Evolutionary conservation across 2,113 vertebrate genomes (phyloP), one percentile per base, ranked within the genome.

Genomic region (Perognathus longimembris): DNA sequence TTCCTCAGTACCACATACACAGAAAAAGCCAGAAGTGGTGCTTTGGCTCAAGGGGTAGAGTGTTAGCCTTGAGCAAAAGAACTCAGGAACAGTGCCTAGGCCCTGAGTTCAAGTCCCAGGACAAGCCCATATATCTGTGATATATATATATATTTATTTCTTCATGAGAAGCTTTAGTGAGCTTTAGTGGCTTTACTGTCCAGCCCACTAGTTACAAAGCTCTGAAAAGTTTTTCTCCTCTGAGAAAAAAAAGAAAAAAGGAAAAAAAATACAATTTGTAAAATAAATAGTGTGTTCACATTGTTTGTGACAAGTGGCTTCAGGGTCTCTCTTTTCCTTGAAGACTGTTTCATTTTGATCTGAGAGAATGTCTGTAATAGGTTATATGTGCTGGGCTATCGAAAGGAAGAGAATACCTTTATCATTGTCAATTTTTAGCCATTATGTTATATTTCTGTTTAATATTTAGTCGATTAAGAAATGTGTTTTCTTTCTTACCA

Each of bases 321-420:
- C 3, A 66, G 7, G 22, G 28, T 32, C 14, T 66, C 4, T 11
- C 45, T 74, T 18, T 59, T 63, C 32, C n/a, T 21, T 71, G 9
- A 63, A 20, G 20, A 7, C 15, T 71, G 18, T 10, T 61, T 63
- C 22, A 61, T 40, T 34, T 74, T 38, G 66, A 63, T 21, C 66
- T 20, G 2, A 5, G 24, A 67, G 34, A 4, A 59, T 66, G 1
- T 1, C 34, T 14, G n/a, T 26, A 3, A 1, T 26, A 38, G 9
- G 10, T 54, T 42, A 0, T 26, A 45, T 42, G 34, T 59, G 24
- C 34, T 22, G 3, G 17, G 7, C 36, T 73, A 50, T 63, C 54
- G 10, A 90, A 74, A 54, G 14, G 34, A 40, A 45, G 57, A 34
- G 40, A 9, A 84, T 79, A 26, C 38, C 6, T 34, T 17, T 85